These are phyloP conservation scores for Phalacrocorax brasilianus DNA, from an alignment of 2,113 vertebrate genomes.

Conservation along the genomic window DNA sequence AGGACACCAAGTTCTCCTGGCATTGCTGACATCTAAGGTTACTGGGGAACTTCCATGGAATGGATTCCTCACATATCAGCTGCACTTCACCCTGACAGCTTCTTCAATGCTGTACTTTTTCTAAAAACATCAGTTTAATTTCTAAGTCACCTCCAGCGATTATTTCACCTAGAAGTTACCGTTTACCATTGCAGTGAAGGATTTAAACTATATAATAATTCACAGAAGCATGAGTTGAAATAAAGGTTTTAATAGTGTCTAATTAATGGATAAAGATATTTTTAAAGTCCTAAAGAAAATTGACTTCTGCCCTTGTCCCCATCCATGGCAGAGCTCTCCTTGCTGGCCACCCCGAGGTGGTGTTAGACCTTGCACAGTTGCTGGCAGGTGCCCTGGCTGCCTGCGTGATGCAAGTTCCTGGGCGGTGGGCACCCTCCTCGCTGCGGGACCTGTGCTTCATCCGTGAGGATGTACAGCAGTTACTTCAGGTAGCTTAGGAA, in stretches of 20 bases:
- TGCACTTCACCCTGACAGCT: no score
- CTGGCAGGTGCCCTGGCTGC: neutral
- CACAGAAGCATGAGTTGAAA: neutral
- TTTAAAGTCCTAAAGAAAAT: neutral
- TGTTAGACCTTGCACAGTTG: rapidly evolving
- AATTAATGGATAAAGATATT: neutral
- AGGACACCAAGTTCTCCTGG: no score
- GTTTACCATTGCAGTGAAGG: neutral
- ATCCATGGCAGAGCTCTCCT: neutral
- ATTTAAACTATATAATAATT: neutral
- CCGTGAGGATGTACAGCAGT: rapidly evolving
- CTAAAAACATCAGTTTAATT: no score
- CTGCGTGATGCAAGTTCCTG: rapidly evolving
- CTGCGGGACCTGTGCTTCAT: neutral
- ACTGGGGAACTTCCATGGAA: no score
- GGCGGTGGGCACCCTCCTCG: neutral
- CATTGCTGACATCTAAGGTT: no score
- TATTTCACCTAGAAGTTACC: neutral
- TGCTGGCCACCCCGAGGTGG: neutral
- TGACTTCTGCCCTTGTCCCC: neutral
- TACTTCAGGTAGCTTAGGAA: neutral
- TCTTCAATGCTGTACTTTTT: no score
- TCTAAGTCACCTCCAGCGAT: no score
- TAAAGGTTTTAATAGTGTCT: neutral
- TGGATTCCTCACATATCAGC: no score